Conservation (phyloP, 2,113 vertebrate genomes). For the Crotalus horridus region DNA sequence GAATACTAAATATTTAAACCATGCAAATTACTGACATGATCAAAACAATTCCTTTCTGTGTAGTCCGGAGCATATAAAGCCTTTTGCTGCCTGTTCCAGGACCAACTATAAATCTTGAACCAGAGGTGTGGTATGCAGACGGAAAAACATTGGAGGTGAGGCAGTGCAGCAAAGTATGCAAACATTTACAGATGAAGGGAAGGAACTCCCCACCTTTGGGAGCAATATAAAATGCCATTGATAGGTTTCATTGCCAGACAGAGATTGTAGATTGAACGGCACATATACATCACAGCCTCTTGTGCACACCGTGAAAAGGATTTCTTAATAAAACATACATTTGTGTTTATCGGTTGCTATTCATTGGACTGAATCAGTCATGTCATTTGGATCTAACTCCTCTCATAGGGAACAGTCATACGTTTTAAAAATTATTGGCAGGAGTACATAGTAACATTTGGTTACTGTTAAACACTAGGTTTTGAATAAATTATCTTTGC, state of each 20-base stretch:
- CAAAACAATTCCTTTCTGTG: conserved; percentile 13
- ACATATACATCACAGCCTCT: not conserved
- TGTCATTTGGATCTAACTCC: conserved; percentile 29
- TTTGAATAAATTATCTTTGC: conserved; percentile 29
- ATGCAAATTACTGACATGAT: not conserved
- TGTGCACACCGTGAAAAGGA: not conserved
- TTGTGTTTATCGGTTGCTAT: not conserved
- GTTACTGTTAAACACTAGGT: not conserved
- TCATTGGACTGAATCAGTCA: not conserved
- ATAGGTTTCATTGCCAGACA: not conserved
- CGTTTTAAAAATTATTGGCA: not conserved
- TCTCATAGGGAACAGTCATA: not conserved
- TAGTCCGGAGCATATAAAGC: not conserved
- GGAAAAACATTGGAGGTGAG: not conserved
- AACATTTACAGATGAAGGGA: conserved; percentile 7
- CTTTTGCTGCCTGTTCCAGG: not conserved
- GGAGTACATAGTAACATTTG: not conserved
- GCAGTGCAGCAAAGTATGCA: conserved; percentile 1
- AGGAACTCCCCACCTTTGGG: conserved; percentile 6
- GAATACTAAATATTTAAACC: not conserved
- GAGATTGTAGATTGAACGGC: not conserved
- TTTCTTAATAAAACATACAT: not conserved
- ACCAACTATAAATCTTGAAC: not conserved
- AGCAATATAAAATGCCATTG: conserved; percentile 3
- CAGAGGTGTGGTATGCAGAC: conserved; percentile 4